A percentile compares a stretch with the other conserved stretches of the same genome.
Conservation (phyloP, 2,113 vertebrate species). For the Protomyctophum bolini region DNA sequence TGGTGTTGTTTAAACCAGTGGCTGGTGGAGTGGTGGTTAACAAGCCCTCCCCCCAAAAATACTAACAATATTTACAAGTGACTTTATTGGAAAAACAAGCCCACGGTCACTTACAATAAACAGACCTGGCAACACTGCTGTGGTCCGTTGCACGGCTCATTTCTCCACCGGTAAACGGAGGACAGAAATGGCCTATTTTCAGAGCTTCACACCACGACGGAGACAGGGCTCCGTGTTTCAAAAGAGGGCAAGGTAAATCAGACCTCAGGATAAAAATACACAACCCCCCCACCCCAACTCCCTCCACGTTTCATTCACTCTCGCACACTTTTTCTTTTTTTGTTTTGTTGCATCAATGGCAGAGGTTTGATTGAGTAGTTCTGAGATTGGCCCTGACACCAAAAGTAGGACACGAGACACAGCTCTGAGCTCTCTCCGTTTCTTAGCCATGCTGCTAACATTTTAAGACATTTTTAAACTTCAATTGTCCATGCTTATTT, state of each 20-base stretch:
- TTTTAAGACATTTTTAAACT: conserved; percentile 47
- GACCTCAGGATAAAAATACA: conserved; percentile 31
- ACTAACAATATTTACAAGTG: too few relatives aligned
- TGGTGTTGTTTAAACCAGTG: too few relatives aligned
- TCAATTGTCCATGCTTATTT: too few relatives aligned
- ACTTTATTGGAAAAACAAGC: too few relatives aligned
- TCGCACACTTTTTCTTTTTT: conserved; percentile 21
- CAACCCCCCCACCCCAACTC: conserved; percentile 5
- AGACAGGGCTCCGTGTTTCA: conserved; percentile 1
- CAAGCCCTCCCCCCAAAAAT: too few relatives aligned
- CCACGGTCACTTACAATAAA: too few relatives aligned
- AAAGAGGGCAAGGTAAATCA: conserved; percentile 7
- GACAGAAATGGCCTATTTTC: conserved; percentile 10
- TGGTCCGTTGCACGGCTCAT: not conserved
- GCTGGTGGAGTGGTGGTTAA: too few relatives aligned
- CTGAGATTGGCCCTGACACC: conserved; percentile 53
- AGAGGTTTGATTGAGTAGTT: conserved; percentile 58
- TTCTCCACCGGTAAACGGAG: not conserved
- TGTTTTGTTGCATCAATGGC: not conserved
- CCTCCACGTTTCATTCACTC: conserved; percentile 48
- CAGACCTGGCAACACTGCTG: not conserved
- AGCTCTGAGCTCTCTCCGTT: conserved; percentile 38
- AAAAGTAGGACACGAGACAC: conserved; percentile 52
- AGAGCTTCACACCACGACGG: not conserved
- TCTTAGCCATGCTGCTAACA: conserved; percentile 33